Evolutionary conservation across 2,113 vertebrate genomes (phyloP).

Genomic region (Phasianus colchicus): DNA sequence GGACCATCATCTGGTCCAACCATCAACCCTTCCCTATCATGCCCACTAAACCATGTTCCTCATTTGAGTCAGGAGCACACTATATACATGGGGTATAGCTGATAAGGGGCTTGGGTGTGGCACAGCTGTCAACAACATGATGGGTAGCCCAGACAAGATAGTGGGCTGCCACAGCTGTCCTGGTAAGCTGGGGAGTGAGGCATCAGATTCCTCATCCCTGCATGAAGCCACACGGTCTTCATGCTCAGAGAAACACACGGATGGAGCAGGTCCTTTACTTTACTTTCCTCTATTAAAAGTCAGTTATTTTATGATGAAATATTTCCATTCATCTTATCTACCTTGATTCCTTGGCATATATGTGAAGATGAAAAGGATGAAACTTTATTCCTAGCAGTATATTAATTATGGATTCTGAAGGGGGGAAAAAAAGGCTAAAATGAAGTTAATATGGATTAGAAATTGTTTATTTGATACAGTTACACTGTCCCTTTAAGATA

Average conservation of each 20-base stretch:
- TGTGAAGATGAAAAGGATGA: neutral
- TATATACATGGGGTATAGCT: neutral
- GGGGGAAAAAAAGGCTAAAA: neutral
- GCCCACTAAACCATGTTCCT: too few species aligned
- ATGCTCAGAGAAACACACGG: neutral
- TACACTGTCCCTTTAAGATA: conserved; percentile 35
- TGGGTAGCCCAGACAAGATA: neutral
- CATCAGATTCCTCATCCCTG: neutral
- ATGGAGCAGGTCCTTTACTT: neutral
- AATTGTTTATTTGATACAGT: neutral
- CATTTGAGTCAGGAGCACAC: neutral
- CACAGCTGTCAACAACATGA: fast-evolving
- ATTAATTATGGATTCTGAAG: neutral
- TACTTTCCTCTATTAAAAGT: neutral
- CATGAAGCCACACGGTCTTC: neutral
- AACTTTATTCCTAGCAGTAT: neutral
- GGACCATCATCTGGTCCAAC: too few species aligned
- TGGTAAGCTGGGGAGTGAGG: neutral
- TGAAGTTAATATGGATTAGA: neutral
- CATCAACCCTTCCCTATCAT: too few species aligned
- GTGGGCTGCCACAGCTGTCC: neutral
- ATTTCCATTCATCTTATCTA: neutral
- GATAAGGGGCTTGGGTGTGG: neutral
- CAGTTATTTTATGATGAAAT: neutral
- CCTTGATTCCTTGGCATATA: neutral